phyloP scores from a whole-genome alignment of 2,113 vertebrate genomes.

The Labeo rohita region DNA sequence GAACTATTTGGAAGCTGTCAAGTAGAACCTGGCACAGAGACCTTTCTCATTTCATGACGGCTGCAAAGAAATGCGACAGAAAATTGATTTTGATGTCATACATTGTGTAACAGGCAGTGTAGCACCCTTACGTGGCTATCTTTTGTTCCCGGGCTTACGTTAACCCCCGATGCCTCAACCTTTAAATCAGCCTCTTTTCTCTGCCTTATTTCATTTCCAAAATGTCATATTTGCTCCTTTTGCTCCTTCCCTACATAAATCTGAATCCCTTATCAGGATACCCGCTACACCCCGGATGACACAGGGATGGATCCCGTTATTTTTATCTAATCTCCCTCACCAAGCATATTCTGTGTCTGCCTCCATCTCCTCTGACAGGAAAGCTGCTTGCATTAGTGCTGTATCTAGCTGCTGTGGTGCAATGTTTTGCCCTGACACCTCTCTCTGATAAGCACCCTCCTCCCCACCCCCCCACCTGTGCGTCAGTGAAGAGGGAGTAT shows the following conservation, averaged over 20 bases:
- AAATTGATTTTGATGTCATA: slow-evolving; percentile 57
- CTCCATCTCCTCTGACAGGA: slow-evolving; percentile 74
- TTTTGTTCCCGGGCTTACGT: slow-evolving; percentile 68
- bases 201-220: slow-evolving; percentile 55
- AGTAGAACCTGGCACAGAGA: not conserved
- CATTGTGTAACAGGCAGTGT: slow-evolving; percentile 4
- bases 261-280: slow-evolving; percentile 75
- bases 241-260: slow-evolving; percentile 70
- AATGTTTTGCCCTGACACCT: slow-evolving; percentile 71
- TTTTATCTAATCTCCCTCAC: slow-evolving; percentile 77
- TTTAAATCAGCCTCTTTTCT: slow-evolving; percentile 48
- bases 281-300: slow-evolving; percentile 66
- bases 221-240: slow-evolving; percentile 67
- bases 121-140: slow-evolving; percentile 50
- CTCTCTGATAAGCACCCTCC: slow-evolving; percentile 69
- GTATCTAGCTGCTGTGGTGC: slow-evolving; percentile 64
- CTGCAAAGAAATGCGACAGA: slow-evolving; percentile 27
- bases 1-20: not conserved
- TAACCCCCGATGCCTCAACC: slow-evolving; percentile 51
- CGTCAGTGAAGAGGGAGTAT: slow-evolving; percentile 50
- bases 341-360: slow-evolving; percentile 72
- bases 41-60: slow-evolving; percentile 21
- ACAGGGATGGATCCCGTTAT: slow-evolving; percentile 68
- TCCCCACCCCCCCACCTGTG: slow-evolving; percentile 17
- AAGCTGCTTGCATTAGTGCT: slow-evolving; percentile 68